phyloP scores from a whole-genome alignment of 2,888 invertebrate genomes.

The Andrena bucephala region DNA sequence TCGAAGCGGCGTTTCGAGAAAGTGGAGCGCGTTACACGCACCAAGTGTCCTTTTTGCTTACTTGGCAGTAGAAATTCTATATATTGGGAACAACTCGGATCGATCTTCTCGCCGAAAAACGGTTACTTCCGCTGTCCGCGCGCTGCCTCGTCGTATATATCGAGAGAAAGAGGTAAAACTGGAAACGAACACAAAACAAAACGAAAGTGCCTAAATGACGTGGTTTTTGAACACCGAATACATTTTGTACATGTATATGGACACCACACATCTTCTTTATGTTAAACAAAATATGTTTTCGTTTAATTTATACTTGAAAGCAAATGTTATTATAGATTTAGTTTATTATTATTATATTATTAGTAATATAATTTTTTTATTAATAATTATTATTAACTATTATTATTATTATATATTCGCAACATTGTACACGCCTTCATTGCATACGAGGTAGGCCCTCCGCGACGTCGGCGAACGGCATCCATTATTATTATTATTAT shows the following conservation, averaged over 20 bases:
- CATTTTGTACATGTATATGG: conserved; percentile 78
- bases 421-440: conserved; percentile 42
- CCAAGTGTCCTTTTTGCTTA: not conserved
- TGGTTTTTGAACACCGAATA: conserved; percentile 80
- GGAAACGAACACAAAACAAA: conserved; percentile 23
- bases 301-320: conserved; percentile 82
- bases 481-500: conserved; percentile 48
- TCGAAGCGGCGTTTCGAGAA: conserved; percentile 7
- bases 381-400: conserved; percentile 64
- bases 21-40: not conserved
- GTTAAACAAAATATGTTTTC: conserved; percentile 76
- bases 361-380: conserved; percentile 68
- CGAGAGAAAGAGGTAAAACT: conserved; percentile 7
- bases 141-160: conserved; percentile 20
- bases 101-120: conserved; percentile 18
- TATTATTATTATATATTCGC: conserved; percentile 56
- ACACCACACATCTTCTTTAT: conserved; percentile 68
- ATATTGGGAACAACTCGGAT: not conserved
- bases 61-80: no score
- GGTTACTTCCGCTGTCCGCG: not conserved
- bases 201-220: conserved; percentile 76
- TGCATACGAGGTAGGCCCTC: conserved; percentile 37
- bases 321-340: conserved; percentile 81
- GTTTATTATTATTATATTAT: conserved; percentile 74
- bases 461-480: conserved; percentile 28